These are phyloP conservation scores for Catocala nupta DNA, from an alignment of 2,888 invertebrate species.

Conservation along the genomic window DNA sequence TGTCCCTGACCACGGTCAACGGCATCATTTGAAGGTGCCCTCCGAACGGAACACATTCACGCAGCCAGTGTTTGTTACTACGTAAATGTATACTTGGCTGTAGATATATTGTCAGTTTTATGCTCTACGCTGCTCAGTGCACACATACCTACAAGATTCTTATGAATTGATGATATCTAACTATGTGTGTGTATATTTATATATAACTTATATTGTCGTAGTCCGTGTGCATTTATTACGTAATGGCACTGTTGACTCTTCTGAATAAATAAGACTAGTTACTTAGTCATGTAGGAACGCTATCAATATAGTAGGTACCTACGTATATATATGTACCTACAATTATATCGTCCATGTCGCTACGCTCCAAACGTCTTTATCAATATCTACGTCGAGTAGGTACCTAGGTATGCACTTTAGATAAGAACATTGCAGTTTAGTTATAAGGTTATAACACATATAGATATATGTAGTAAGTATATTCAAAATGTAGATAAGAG, in stretches of 20 bases:
- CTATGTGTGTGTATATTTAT: too few relatives aligned
- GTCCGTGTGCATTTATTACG: slow-evolving; percentile 15
- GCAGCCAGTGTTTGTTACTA: slow-evolving; percentile 23
- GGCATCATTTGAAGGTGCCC: slow-evolving; percentile 83
- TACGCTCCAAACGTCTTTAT: slow-evolving; percentile 33
- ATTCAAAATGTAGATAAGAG: slow-evolving; percentile 33
- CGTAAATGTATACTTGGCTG: background rate
- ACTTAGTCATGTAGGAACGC: background rate
- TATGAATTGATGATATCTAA: background rate
- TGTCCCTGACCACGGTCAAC: slow-evolving; percentile 86
- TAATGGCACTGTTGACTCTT: slow-evolving; percentile 11
- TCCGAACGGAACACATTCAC: slow-evolving; percentile 52
- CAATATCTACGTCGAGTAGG: slow-evolving; percentile 21
- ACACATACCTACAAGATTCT: background rate
- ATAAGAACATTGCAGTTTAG: slow-evolving; percentile 56
- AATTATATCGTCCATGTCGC: slow-evolving; percentile 7
- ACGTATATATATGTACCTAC: background rate
- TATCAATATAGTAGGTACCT: background rate
- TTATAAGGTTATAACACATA: background rate
- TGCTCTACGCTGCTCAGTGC: background rate
- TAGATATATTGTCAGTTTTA: too few relatives aligned
- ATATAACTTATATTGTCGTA: slow-evolving; percentile 11
- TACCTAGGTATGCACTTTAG: slow-evolving; percentile 52
- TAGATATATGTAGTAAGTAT: background rate
- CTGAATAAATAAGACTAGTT: slow-evolving; percentile 19